A percentile compares a stretch with the other conserved stretches of the same genome.
These are phyloP conservation scores for Masticophis lateralis DNA, from an alignment of 2,797 vertebrate species.

Conservation along the genomic window DNA sequence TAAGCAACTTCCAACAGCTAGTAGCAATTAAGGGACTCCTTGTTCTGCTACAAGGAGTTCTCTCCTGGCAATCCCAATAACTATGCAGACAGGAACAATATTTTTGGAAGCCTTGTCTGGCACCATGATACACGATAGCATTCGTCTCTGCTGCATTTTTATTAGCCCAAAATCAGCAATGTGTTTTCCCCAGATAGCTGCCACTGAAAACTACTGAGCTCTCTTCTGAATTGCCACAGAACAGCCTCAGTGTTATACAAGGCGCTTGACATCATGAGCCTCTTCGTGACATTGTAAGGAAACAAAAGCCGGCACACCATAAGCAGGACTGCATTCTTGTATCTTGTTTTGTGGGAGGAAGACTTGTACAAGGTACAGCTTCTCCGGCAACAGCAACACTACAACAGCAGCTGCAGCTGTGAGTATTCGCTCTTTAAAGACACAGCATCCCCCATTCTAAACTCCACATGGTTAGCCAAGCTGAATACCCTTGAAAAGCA, in stretches of 20 bases:
- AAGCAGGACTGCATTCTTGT: background rate
- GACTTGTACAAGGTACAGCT: background rate
- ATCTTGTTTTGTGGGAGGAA: background rate
- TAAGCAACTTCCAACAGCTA: constrained; percentile 1
- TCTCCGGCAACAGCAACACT: background rate
- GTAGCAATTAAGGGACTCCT: background rate
- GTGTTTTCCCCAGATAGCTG: background rate
- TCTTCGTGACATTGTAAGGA: constrained; percentile 26
- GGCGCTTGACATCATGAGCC: constrained; percentile 12
- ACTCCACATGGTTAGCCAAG: background rate
- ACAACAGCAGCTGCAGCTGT: background rate
- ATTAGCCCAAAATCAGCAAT: constrained; percentile 12
- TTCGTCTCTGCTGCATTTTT: constrained; percentile 15
- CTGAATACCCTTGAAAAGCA: background rate
- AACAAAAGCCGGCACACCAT: constrained; percentile 13
- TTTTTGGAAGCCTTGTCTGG: background rate
- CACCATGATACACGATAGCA: background rate
- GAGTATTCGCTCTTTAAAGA: background rate
- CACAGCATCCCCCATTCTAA: background rate
- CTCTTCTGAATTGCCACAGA: background rate
- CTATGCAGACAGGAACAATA: background rate
- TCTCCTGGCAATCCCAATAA: background rate
- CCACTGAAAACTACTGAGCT: background rate
- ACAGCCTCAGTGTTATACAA: constrained; percentile 26
- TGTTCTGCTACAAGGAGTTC: background rate